A percentile compares a stretch with the other conserved stretches of the same genome.
Conservation (phyloP, 1,140 invertebrate genomes). For the Gerris buenoi region DNA sequence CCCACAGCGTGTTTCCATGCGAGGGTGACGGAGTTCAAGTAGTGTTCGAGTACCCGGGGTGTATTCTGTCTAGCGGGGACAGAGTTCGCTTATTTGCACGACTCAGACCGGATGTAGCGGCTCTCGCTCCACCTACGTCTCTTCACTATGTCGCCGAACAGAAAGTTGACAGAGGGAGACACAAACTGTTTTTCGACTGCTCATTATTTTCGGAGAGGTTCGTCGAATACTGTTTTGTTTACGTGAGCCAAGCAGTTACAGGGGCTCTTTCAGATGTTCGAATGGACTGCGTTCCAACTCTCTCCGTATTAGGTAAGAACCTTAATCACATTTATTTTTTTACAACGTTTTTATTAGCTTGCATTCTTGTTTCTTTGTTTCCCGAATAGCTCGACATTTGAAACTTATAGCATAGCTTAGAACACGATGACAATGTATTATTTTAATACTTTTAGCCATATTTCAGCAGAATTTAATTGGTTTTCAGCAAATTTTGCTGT, state of each 20-base stretch:
- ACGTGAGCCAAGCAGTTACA: constrained; percentile 62
- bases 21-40: constrained; percentile 50
- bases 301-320: constrained; percentile 60
- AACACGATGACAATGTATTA: too few relatives aligned
- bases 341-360: too few relatives aligned
- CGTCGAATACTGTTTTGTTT: constrained; percentile 72
- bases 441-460: too few relatives aligned
- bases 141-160: constrained; percentile 49
- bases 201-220: constrained; percentile 65
- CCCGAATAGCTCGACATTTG: too few relatives aligned
- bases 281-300: constrained; percentile 61
- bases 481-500: too few relatives aligned
- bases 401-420: too few relatives aligned
- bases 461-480: too few relatives aligned
- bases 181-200: constrained; percentile 61
- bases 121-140: constrained; percentile 38
- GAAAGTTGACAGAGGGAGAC: constrained; percentile 43
- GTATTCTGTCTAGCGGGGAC: constrained; percentile 54
- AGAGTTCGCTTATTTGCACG: constrained; percentile 56
- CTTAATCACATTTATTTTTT: too few relatives aligned
- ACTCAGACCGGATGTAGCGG: constrained; percentile 46
- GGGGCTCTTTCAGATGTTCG: constrained; percentile 65
- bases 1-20: constrained; percentile 61
- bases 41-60: constrained; percentile 64
- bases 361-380: too few relatives aligned